Base-by-base conservation (phyloP, 2,113 vertebrate genomes). In the Pholis gunnellus region DNA sequence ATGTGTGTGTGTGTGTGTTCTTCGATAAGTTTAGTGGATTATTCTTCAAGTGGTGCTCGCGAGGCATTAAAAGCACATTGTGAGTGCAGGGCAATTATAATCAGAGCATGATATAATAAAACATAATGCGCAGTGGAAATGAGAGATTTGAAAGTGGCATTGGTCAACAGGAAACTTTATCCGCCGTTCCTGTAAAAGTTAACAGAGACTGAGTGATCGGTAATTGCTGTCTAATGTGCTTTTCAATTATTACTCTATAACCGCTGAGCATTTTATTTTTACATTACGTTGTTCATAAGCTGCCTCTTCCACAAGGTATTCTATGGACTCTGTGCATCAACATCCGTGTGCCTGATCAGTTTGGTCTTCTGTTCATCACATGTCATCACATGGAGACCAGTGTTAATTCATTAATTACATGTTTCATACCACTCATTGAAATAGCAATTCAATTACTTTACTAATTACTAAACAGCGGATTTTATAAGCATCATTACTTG, bases 31-130 rank as follows among this genome's bases (percentile, higher is more conserved):
- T 76, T 54, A 73, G 52, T 66, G 56, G 63, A 50, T 50, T 52
- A 20, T 31, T 25, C 60, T 79, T 36, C n/a, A 81, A 88, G 85
- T 80, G 78, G 54, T 75, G 66, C 76, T 92, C 31, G 22, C 31
- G 38, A 63, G 59, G 22, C 42, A 79, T 81, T 87, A 72, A 66
- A 87, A 67, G 60, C 65, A 50, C 65, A 78, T 64, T 77, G 71
- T 54, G 46, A 82, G 59, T 57, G 67, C 69, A n/a, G 44, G 29
- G 64, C 67, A 81, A 86, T 87, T 82, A 81, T 25, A 82, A 67
- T 38, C 42, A 78, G 46, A 69, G 60, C 44, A 60, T 64, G 63
- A 85, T 46, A 68, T 68, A 29, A 76, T 72, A 29, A n/a, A 79
- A 38, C 44, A 46, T 14, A 36, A 71, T 27, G 54, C 59, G 38